phyloP scores from a whole-genome alignment of 2,113 vertebrate genomes.

The Hystrix brachyura region DNA sequence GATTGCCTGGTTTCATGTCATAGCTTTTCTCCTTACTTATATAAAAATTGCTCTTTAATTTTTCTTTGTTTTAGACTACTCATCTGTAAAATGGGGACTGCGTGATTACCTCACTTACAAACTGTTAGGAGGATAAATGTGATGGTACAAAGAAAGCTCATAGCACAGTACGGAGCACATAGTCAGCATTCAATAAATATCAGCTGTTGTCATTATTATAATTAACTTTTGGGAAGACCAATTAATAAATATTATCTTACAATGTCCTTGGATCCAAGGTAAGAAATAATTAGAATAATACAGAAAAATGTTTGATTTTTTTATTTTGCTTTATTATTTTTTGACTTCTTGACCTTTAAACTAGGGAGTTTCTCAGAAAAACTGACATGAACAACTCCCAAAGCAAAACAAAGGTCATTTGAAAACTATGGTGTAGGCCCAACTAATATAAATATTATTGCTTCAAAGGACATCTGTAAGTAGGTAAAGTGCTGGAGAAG shows the following conservation, averaged over 20 bases:
- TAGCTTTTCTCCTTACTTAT: constrained; percentile 10
- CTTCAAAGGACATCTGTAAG: constrained; percentile 78
- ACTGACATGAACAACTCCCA: constrained; percentile 75
- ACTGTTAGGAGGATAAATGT: constrained; percentile 10
- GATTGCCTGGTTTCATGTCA: background rate
- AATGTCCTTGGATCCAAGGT: constrained; percentile 67
- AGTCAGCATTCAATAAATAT: constrained; percentile 42
- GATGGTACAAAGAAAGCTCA: background rate
- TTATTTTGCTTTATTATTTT: constrained; percentile 77
- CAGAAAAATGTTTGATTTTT: constrained; percentile 66
- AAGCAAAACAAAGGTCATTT: constrained; percentile 76
- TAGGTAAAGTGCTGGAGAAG: constrained; percentile 67
- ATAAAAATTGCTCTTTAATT: background rate
- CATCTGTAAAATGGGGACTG: constrained; percentile 36
- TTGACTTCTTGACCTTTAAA: constrained; percentile 76
- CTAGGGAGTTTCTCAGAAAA: constrained; percentile 81
- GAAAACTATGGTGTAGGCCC: constrained; percentile 71
- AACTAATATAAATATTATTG: constrained; percentile 81
- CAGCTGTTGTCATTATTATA: constrained; percentile 64
- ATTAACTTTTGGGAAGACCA: constrained; percentile 49
- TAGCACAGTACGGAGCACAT: background rate
- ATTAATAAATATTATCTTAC: constrained; percentile 77
- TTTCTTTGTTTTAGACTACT: constrained; percentile 43
- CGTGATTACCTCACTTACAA: background rate
- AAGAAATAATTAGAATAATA: constrained; percentile 77